A percentile compares a stretch with the other conserved stretches of the same genome.
Evolutionary conservation across 2,888 invertebrate genomes (phyloP).

Genomic region (Euzetes globulus): DNA sequence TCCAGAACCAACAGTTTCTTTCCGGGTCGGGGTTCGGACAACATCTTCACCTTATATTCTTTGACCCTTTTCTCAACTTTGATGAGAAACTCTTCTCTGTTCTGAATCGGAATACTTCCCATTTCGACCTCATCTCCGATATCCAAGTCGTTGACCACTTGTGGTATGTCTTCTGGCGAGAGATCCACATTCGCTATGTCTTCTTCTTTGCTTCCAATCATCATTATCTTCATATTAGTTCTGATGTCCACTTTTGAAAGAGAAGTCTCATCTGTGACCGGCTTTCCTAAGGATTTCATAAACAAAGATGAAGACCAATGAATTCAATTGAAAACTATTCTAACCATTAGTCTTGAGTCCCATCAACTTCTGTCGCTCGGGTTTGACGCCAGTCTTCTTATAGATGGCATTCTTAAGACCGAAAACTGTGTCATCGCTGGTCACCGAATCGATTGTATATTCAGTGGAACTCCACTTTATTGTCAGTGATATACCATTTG

Average conservation of each 20-base stretch:
- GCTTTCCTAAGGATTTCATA: slow-evolving; percentile 61
- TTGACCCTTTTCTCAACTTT: slow-evolving; percentile 68
- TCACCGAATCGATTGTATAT: slow-evolving; percentile 61
- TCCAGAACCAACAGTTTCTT: slow-evolving; percentile 88
- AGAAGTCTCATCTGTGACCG: slow-evolving; percentile 67
- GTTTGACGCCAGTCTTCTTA: slow-evolving; percentile 77
- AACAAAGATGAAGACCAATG: not conserved
- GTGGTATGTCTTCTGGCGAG: slow-evolving; percentile 70
- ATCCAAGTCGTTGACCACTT: slow-evolving; percentile 84
- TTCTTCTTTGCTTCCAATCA: slow-evolving; percentile 92
- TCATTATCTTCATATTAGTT: slow-evolving; percentile 83
- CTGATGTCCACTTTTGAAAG: slow-evolving; percentile 71
- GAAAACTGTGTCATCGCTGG: slow-evolving; percentile 66
- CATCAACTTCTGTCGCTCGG: slow-evolving; percentile 85
- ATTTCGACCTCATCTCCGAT: slow-evolving; percentile 66
- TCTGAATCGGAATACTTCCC: slow-evolving; percentile 59
- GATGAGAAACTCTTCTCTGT: slow-evolving; percentile 54
- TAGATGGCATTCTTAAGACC: slow-evolving; percentile 76
- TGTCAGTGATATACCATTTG: slow-evolving; percentile 50
- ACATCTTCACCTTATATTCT: slow-evolving; percentile 69
- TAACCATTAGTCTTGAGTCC: slow-evolving; percentile 60
- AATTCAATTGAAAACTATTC: not conserved
- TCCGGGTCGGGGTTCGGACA: slow-evolving; percentile 71
- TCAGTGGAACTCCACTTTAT: slow-evolving; percentile 94
- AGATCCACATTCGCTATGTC: slow-evolving; percentile 57